Base-by-base conservation (phyloP, 2,797 vertebrate genomes). In the Microhierax caerulescens region DNA sequence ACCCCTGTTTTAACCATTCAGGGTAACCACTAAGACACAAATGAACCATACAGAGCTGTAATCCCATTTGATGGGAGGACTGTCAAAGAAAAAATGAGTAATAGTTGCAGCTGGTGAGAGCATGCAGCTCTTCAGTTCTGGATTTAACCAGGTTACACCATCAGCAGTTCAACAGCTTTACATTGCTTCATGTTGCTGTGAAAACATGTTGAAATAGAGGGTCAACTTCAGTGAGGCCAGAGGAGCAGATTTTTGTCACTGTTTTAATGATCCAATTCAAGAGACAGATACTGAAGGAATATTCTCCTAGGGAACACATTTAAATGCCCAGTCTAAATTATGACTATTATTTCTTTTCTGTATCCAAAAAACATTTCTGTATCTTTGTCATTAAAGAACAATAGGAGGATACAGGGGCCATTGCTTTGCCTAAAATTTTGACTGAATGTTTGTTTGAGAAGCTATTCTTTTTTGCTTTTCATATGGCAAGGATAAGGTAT, bases 171-270 rank as follows among this genome's bases (percentile, higher is more conserved):
- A 50, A 24, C 15, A 20, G 23, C 15, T 86, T 74, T n/a, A 22
- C 0, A 0, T 17, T 45, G 34, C 24, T 92, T 45, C 43, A 2
- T 0, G 2, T 37, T 60, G 7, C 30, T 67, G 51, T 34, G 56
- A 56, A 88, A 77, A 41, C 20, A 51, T 80, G 53, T 22, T 37
- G 19, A 85, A 47, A 59, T 25, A 15, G 8, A 53, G 1, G 12
- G 8, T 19, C 3, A 5, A 2, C n/a, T 65, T 54, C 72, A 65
- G 28, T 41, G 39, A 75, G 57, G 25, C 34, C 45, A 68, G 60
- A 90, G 53, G 9, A 57, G 13, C 9, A 53, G 13, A 7, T 27
- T 90, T 81, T 72, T 76, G 45, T 86, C 23, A 16, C 50, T 54
- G 12, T 47, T 95, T 92, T 47, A 77, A 76, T 21, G 39, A 25